These are phyloP conservation scores for Polypedilum vanderplanki DNA, from an alignment of 1,140 invertebrate genomes.

Conservation along the genomic window DNA sequence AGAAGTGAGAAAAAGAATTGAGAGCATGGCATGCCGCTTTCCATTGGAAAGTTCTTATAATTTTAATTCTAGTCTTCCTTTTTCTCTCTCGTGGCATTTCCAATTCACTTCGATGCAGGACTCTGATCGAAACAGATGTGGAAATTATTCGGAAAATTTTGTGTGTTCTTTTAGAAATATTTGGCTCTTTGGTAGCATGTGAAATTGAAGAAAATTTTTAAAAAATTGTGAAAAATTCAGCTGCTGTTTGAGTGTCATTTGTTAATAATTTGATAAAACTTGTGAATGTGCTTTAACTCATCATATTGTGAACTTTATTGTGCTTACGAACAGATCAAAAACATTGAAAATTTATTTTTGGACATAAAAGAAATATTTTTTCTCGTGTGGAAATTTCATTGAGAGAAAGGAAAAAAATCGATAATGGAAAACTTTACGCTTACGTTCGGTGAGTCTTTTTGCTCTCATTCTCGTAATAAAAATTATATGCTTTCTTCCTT, in stretches of 20 bases:
- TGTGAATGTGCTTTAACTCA: neutral
- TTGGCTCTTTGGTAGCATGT: neutral
- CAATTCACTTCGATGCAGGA: neutral
- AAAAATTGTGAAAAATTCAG: neutral
- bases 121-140: neutral
- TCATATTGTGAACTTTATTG: neutral
- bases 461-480: neutral
- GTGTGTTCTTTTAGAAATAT: neutral
- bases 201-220: neutral
- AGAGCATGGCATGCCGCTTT: too few species aligned
- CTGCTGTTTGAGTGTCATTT: neutral
- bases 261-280: neutral
- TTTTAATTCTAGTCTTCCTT: neutral
- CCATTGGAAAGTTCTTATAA: neutral
- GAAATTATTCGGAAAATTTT: neutral
- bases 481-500: neutral
- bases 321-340: neutral
- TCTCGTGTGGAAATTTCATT: constrained; percentile 20
- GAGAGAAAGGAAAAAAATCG: constrained; percentile 22
- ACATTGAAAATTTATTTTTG: too few species aligned
- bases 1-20: too few species aligned
- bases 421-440: constrained; percentile 27
- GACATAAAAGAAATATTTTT: neutral
- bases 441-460: constrained; percentile 22
- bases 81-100: neutral